Evolutionary conservation across 2,888 invertebrate genomes (phyloP), one percentile per base, ranked within the genome.

Genomic region (Diplazon laetatorius): DNA sequence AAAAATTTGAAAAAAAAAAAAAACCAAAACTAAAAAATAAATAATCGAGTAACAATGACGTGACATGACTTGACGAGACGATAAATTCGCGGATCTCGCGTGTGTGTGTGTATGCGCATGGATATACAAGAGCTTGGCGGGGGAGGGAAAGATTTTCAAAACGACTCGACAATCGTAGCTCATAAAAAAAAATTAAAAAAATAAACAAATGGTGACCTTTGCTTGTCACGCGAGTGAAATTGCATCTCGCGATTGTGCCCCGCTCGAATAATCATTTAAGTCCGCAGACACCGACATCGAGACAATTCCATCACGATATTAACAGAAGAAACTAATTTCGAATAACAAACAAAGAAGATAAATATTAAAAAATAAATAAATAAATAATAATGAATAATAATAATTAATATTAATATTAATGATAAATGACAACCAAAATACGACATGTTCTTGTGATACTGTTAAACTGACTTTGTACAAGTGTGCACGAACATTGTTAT

Each of bases 401-500:
- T 42, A 16, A 62, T n/a, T n/a, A n/a, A n/a, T n/a, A 69, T 52
- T n/a, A n/a, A n/a, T n/a, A n/a, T n/a, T n/a, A n/a, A n/a, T n/a
- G n/a, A 63, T 48, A 48, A 65, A 70, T 37, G 66, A 59, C 12
- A 65, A 62, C n/a, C 52, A 62, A 52, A 66, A 76, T 48, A 78
- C 74, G 75, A 72, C 73, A 79, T 69, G 65, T 82, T 83, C 80
- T 81, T 82, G 83, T 83, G 81, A 83, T 82, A 83, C 76, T 81
- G 81, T 85, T 86, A 83, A 81, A 82, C 85, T 86, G 84, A 86
- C 84, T 85, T 85, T 86, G 84, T 86, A 86, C 85, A 84, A 85
- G 82, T 85, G 85, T 74, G 81, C 82, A 83, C 84, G 84, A 30
- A 30, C 84, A 85, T 86, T 86, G 85, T 86, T 86, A 85, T 82